Evolutionary conservation across 2,797 vertebrate genomes (phyloP).

Genomic region (Acestrorhynchus altus): DNA sequence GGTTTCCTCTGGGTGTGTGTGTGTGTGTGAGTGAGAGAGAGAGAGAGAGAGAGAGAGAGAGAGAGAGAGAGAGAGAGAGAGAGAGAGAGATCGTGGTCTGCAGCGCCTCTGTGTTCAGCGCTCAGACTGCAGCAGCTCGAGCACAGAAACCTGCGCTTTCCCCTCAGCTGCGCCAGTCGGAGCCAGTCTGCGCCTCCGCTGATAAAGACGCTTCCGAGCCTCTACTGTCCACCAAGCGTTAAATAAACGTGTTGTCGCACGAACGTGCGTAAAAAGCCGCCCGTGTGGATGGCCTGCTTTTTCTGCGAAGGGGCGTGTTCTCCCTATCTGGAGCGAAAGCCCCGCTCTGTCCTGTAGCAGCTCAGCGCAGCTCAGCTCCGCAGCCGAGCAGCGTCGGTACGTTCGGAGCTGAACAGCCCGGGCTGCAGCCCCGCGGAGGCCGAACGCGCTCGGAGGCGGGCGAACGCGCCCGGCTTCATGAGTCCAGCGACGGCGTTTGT

Average conservation of each 20-base stretch:
- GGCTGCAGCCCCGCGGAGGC: no score
- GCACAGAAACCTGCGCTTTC: no score
- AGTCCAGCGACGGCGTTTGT: constrained; percentile 33
- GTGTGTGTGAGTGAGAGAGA: no score
- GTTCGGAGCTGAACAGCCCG: constrained; percentile 66
- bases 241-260: constrained; percentile 36
- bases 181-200: no score
- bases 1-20: no score
- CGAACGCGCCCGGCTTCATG: constrained; percentile 31
- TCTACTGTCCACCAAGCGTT: not conserved
- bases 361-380: no score
- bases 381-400: constrained; percentile 58
- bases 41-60: no score
- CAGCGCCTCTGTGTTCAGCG: no score
- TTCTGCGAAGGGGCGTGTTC: constrained; percentile 70
- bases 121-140: no score
- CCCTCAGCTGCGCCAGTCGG: no score
- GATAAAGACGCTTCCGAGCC: not conserved
- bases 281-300: constrained; percentile 54
- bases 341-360: constrained; percentile 52
- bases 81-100: no score
- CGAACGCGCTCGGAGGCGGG: constrained; percentile 11
- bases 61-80: no score
- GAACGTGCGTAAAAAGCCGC: constrained; percentile 19
- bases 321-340: constrained; percentile 68